Conservation (phyloP, 1,140 invertebrate genomes). For the Drosophila nannoptera region DNA sequence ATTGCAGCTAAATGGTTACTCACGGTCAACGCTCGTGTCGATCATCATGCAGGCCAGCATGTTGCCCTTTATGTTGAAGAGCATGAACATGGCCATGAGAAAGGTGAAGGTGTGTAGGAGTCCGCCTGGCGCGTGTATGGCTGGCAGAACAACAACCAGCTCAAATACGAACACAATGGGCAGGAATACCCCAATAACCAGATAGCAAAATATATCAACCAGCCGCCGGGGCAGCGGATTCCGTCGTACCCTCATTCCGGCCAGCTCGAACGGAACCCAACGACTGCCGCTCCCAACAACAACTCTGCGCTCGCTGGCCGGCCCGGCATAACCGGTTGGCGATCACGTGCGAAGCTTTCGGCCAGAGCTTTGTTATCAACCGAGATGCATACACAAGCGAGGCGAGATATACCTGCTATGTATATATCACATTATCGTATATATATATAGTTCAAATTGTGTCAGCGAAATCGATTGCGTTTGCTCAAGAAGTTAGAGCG, state of each 20-base stretch:
- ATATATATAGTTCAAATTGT: too few relatives aligned
- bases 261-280: background rate
- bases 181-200: conserved; percentile 64
- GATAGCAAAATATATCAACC: conserved; percentile 59
- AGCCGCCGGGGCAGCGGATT: conserved; percentile 66
- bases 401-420: too few relatives aligned
- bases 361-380: conserved; percentile 41
- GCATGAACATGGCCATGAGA: conserved; percentile 81
- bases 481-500: too few relatives aligned
- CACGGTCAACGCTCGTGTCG: conserved; percentile 65
- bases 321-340: conserved; percentile 18
- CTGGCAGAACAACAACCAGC: conserved; percentile 84
- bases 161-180: conserved; percentile 79
- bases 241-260: conserved; percentile 40
- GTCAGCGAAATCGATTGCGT: too few relatives aligned
- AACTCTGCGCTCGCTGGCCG: background rate
- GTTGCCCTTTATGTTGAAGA: conserved; percentile 83
- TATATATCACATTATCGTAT: too few relatives aligned
- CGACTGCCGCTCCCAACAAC: conserved; percentile 7
- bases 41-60: conserved; percentile 70
- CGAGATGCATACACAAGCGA: too few relatives aligned
- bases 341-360: conserved; percentile 62
- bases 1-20: conserved; percentile 4
- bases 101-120: conserved; percentile 78
- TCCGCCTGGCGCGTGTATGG: conserved; percentile 80